Evolutionary conservation across 2,888 invertebrate species (phyloP), one percentile per base, ranked within the genome.

Genomic region (Monochamus alternatus): DNA sequence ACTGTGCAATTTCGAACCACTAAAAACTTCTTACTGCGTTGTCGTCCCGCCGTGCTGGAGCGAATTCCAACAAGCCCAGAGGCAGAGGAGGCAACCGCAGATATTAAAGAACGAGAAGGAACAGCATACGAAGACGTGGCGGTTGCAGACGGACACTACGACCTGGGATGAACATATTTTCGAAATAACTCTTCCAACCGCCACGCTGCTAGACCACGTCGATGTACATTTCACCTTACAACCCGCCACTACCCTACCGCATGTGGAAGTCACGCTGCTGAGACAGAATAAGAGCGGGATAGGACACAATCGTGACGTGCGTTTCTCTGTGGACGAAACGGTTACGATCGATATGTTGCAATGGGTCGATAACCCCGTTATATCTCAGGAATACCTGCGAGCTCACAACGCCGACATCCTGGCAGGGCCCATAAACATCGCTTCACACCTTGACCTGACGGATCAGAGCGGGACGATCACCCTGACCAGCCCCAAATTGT

Each of bases 91-190:
- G 52, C 96, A 97, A 87, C 96, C 97, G 1, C 97, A 96, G 85
- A 93, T 94, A 86, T 89, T 94, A 72, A 93, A 93, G 85, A 92
- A 93, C 82, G 93, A 94, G 80, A 91, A 84, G 12, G 89, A 93
- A 70, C 94, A 96, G 84, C 92, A 93, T 80, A 96, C 95, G 5
- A 92, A 96, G 80, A 96, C 96, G 0, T 98, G 97, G 97, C 91
- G 97, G 70, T 90, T 97, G 38, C 96, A 97, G 86, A 95, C 95
- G 81, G 96, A 96, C 82, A 93, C 95, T 89, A 93, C 95, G 31
- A 96, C 97, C 0, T 97, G 96, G 96, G 96, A 97, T 85, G 97
- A 98, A 86, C 97, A 98, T 84, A 92, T 97, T 38, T 94, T 98
- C 84, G 98, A 98, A 87, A 90, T 98, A 7, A 96, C 96, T 0